Percentiles rank a stretch among this genome's conserved stretches.
These are phyloP conservation scores for Styela plicata DNA, from an alignment of 23 tunicate species.

Conservation along the genomic window DNA sequence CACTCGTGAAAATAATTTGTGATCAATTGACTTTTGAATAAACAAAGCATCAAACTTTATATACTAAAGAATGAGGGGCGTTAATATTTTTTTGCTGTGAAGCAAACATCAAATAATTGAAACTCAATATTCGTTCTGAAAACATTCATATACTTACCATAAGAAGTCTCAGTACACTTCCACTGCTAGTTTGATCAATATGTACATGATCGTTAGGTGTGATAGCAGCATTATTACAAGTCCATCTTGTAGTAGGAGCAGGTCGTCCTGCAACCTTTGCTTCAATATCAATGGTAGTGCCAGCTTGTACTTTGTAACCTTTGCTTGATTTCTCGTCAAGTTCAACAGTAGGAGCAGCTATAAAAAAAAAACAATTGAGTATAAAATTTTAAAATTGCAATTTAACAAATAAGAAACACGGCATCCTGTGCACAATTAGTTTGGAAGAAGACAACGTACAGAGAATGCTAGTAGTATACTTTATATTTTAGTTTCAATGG, in stretches of 20 bases:
- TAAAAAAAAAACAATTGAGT: too few species aligned
- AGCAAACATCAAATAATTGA: background rate
- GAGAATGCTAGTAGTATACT: too few species aligned
- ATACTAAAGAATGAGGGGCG: background rate
- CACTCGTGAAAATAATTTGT: too few species aligned
- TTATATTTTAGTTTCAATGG: too few species aligned
- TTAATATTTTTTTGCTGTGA: background rate
- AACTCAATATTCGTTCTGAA: background rate
- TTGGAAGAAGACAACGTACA: too few species aligned
- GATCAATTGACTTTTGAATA: too few species aligned
- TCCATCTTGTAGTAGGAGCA: conserved; percentile 86
- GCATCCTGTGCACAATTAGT: too few species aligned
- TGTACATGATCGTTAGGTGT: conserved; percentile 67
- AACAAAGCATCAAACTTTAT: background rate
- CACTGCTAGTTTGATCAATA: conserved; percentile 69
- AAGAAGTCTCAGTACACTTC: conserved; percentile 57
- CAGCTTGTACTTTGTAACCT: conserved; percentile 71
- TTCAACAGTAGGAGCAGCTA: conserved; percentile 88
- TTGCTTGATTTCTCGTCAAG: conserved; percentile 42
- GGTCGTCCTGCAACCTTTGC: conserved; percentile 83
- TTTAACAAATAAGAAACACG: too few species aligned
- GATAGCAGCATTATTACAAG: conserved; percentile 64
- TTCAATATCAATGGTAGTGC: conserved; percentile 68
- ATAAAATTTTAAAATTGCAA: too few species aligned
- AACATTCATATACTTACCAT: conserved; percentile 37